Evolutionary conservation across 2,888 invertebrate species (phyloP), one percentile per base, ranked within the genome.

Genomic region (Sarcophaga rosellei): DNA sequence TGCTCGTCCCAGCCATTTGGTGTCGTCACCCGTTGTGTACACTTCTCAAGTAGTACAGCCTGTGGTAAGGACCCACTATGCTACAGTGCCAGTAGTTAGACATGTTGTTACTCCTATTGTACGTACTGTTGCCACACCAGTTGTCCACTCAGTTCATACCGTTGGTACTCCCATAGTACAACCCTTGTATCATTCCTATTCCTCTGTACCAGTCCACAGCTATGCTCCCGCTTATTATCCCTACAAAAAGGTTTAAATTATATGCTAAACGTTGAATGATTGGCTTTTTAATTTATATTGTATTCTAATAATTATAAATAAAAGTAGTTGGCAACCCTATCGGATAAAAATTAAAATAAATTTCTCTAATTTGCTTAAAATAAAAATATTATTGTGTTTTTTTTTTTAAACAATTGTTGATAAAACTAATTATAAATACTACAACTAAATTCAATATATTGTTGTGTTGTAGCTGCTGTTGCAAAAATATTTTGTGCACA

Each of bases 1-100:
- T 85, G 93, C 69, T 25, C 62, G 47, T 20, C 69, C 69, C 25
- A 20, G 69, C 15, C 20, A 62, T 12, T 69, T 77, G 45, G 25
- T 8, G 45, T 25, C 68, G 2, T 44, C 62, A 17, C 78, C 69
- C 5, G 62, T 62, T 6, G 12, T 68, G 2, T 62, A 70, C 11
- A 47, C 45, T 10, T 12, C 68, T 21, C 45, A 61, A 3, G 68
- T 61, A 17, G n/a, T 20, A 10, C 61, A 62, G 62, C 53, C 78
- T 10, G 23, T 20, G 12, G 35, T 78, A 20, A 21, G 10, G n/a
- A 5, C 69, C 10, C 69, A 69, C 11, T 78, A 69, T 15, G 2
- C 47, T 6, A 2, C 25, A 3, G 65, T 65, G 0, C 75, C 65
- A 6, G 53, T 65, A 8, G 25, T 57, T 11, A 53, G 0, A 15